phyloP scores from a whole-genome alignment of 92 coral and sea anemone species.

The Palythoa heliodiscus region DNA sequence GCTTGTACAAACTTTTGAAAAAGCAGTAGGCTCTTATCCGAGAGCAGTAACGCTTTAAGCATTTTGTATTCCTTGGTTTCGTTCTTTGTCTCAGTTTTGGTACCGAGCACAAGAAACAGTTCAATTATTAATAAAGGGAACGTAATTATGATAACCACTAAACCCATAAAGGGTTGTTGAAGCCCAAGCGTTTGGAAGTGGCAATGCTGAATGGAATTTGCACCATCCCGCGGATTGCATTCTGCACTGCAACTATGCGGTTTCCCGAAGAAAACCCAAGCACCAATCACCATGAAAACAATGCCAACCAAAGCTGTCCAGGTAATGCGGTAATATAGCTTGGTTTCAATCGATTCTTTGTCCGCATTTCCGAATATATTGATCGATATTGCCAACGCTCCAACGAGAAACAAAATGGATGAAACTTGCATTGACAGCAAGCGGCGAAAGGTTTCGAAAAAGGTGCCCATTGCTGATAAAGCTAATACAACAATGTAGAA shows the following conservation, averaged over 20 bases:
- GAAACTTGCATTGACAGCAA: conserved; percentile 50
- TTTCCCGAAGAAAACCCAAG: conserved; percentile 46
- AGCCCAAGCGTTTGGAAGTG: conserved; percentile 38
- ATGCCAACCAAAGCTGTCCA: conserved; percentile 56
- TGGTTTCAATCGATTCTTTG: conserved; percentile 18
- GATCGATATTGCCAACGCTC: conserved; percentile 41
- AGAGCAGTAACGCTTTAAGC: conserved; percentile 18
- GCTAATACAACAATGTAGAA: conserved; percentile 54
- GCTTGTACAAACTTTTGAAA: conserved; percentile 66
- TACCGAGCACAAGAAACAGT: conserved; percentile 46
- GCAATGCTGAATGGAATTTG: neutral
- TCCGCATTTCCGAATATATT: conserved; percentile 47
- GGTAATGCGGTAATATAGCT: conserved; percentile 42
- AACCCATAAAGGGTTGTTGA: conserved; percentile 70
- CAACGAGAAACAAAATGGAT: conserved; percentile 60
- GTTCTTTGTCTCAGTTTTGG: conserved; percentile 1
- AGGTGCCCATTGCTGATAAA: conserved; percentile 47
- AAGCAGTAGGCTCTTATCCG: conserved; percentile 18
- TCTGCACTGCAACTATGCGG: conserved; percentile 36
- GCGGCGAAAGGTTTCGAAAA: conserved; percentile 25
- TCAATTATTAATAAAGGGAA: conserved; percentile 53
- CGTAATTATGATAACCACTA: conserved; percentile 54
- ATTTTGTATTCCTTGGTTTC: neutral
- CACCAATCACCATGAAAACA: conserved; percentile 53
- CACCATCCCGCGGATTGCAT: neutral